Evolutionary conservation across 1,140 invertebrate species (phyloP).

Genomic region (Leptinotarsa texana): DNA sequence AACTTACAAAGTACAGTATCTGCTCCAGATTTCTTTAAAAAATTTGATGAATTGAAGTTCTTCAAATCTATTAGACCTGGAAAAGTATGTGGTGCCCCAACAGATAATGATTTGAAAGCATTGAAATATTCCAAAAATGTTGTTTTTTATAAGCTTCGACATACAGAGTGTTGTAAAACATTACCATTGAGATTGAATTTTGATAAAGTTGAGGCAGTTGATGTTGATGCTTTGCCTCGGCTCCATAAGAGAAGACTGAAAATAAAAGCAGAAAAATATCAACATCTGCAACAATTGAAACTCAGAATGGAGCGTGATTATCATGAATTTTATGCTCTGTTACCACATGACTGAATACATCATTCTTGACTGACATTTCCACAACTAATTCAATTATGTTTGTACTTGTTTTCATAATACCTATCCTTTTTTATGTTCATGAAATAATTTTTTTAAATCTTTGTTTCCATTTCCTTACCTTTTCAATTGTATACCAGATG

Average conservation of each 20-base stretch:
- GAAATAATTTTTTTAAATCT: not conserved
- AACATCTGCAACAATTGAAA: slow-evolving; percentile 8
- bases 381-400: not conserved
- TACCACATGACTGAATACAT: not conserved
- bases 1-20: slow-evolving; percentile 30
- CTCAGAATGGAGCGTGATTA: not conserved
- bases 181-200: not conserved
- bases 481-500: not conserved
- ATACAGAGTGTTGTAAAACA: not conserved
- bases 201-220: not conserved
- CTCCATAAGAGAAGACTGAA: not conserved
- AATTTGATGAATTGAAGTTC: slow-evolving; percentile 16
- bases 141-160: not conserved
- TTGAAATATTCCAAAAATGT: slow-evolving; percentile 28
- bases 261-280: not conserved
- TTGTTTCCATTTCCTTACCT: not conserved
- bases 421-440: not conserved
- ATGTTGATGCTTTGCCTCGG: not conserved
- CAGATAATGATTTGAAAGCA: slow-evolving; percentile 29
- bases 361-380: not conserved
- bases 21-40: slow-evolving; percentile 25
- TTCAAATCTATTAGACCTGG: slow-evolving; percentile 26
- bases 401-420: too few relatives aligned
- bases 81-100: slow-evolving; percentile 30
- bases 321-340: not conserved